phyloP scores from a whole-genome alignment of 2,888 invertebrate species.

The Catocala fraxini region DNA sequence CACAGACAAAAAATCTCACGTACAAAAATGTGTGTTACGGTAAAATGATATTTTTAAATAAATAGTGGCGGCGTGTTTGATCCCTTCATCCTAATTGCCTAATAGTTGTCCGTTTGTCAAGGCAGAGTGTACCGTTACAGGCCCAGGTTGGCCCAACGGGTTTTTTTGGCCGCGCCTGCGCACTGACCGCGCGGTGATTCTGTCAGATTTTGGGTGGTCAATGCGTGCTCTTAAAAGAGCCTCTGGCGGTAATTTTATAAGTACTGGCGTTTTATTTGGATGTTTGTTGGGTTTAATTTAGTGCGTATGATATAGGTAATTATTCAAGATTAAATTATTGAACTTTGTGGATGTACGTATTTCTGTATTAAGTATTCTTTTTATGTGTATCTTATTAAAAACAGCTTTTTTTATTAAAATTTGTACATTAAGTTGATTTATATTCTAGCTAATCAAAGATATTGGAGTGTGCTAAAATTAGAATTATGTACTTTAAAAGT shows the following conservation, averaged over 20 bases:
- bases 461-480: too few relatives aligned
- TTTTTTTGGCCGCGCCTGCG: constrained; percentile 20
- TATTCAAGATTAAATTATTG: neutral
- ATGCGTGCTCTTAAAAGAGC: constrained; percentile 5
- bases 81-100: constrained; percentile 75
- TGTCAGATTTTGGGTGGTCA: constrained; percentile 51
- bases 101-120: constrained; percentile 68
- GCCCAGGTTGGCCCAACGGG: constrained; percentile 43
- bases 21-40: constrained; percentile 39
- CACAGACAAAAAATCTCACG: constrained; percentile 14
- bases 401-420: too few relatives aligned
- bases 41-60: constrained; percentile 34
- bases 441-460: too few relatives aligned
- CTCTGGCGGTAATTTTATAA: constrained; percentile 2
- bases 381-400: too few relatives aligned
- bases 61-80: constrained; percentile 62
- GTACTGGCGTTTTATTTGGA: neutral
- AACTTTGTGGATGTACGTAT: constrained; percentile 4
- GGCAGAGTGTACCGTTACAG: constrained; percentile 70
- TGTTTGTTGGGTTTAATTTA: neutral
- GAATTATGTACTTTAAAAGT: too few relatives aligned
- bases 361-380: neutral
- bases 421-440: too few relatives aligned
- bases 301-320: constrained; percentile 5
- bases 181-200: constrained; percentile 32